Percentiles rank a stretch among this genome's conserved stretches.
Conservation (phyloP, 2,113 vertebrate species). For the Jaculus jaculus region DNA sequence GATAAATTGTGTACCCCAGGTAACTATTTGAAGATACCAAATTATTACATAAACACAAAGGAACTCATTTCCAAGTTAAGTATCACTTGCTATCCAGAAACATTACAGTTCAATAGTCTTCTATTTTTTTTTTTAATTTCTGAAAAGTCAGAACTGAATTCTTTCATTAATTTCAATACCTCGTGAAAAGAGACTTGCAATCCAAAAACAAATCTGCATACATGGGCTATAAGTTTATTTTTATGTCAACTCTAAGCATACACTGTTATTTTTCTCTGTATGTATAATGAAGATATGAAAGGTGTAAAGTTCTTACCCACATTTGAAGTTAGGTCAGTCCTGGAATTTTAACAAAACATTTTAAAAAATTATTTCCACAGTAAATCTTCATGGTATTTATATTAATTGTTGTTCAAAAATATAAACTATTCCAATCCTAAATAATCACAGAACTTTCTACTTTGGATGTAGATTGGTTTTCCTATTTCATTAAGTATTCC, state of each 20-base stretch:
- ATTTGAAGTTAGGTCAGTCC: not conserved
- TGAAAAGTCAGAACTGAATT: constrained; percentile 33
- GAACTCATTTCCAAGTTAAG: constrained; percentile 49
- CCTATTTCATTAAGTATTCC: constrained; percentile 88
- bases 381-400: not conserved
- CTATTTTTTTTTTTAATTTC: not conserved
- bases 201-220: not conserved
- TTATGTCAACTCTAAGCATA: constrained; percentile 7
- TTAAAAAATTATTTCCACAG: constrained; percentile 1
- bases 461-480: constrained; percentile 89
- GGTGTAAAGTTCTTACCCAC: not conserved
- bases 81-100: constrained; percentile 16
- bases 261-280: not conserved
- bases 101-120: not conserved
- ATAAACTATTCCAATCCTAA: not conserved
- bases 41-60: constrained; percentile 46
- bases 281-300: not conserved
- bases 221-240: constrained; percentile 25
- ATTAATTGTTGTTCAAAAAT: not conserved
- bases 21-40: not conserved
- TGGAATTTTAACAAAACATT: not conserved
- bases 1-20: not conserved
- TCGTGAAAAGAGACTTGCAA: constrained; percentile 44
- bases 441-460: constrained; percentile 87
- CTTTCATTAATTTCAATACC: constrained; percentile 52